Evolutionary conservation across 2,888 invertebrate genomes (phyloP).

Genomic region (Rhagophthalmus giganteus): DNA sequence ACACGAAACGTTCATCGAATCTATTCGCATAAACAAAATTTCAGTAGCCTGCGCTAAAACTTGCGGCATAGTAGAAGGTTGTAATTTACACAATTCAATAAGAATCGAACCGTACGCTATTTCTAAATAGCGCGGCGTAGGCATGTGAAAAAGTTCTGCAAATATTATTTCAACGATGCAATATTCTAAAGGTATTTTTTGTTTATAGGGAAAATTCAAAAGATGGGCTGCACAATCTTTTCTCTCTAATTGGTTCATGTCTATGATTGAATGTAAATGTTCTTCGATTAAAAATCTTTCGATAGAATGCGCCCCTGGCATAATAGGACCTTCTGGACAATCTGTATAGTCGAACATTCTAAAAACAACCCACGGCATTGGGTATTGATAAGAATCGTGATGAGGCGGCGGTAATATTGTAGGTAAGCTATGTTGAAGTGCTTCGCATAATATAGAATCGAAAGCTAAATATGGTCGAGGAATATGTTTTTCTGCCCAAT

Average conservation of each 20-base stretch:
- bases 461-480: conserved; percentile 94
- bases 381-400: conserved; percentile 86
- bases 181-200: conserved; percentile 95
- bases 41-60: conserved; percentile 97
- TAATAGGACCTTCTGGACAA: conserved; percentile 87
- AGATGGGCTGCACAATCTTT: conserved; percentile 95
- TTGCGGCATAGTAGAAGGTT: conserved; percentile 97
- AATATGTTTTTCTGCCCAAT: conserved; percentile 97
- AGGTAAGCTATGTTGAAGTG: conserved; percentile 93
- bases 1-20: conserved; percentile 95
- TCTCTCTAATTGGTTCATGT: conserved; percentile 83
- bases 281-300: conserved; percentile 98
- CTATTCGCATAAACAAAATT: conserved; percentile 92
- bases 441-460: conserved; percentile 93
- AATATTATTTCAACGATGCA: conserved; percentile 98
- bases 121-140: conserved; percentile 84
- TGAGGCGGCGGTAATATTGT: conserved; percentile 91
- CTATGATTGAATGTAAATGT: conserved; percentile 91
- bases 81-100: conserved; percentile 95
- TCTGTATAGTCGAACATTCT: conserved; percentile 99
- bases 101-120: conserved; percentile 93
- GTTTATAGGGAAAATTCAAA: conserved; percentile 88
- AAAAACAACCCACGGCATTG: conserved; percentile 93
- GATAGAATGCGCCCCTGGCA: conserved; percentile 96
- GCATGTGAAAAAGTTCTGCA: conserved; percentile 90